Conservation (phyloP, 2,888 invertebrate species). For the Meandrusa payeni region DNA sequence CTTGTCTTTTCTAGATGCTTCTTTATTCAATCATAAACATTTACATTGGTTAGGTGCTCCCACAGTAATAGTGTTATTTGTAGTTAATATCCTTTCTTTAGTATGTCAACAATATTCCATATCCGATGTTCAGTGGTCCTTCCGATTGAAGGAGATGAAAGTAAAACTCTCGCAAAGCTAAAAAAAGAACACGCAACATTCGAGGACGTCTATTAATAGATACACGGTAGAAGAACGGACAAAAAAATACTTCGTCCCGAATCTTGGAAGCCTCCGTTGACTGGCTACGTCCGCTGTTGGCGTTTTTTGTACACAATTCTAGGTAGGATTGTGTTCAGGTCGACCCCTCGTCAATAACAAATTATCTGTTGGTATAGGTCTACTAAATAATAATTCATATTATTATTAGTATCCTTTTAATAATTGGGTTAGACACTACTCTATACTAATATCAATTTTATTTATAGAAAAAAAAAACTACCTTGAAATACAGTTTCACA, state of each 20-base stretch:
- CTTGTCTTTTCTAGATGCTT: too few relatives aligned
- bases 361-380: constrained; percentile 62
- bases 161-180: constrained; percentile 37
- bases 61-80: too few relatives aligned
- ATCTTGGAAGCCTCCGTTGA: constrained; percentile 56
- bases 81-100: too few relatives aligned
- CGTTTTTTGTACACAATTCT: constrained; percentile 49
- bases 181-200: constrained; percentile 44
- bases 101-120: constrained; percentile 1
- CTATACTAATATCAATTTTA: too few relatives aligned
- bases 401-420: too few relatives aligned
- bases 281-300: constrained; percentile 44
- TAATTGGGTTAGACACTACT: too few relatives aligned
- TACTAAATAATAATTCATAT: constrained; percentile 38
- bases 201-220: constrained; percentile 65
- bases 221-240: constrained; percentile 47
- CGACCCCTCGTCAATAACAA: constrained; percentile 41
- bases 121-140: too few relatives aligned
- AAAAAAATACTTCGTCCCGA: constrained; percentile 66
- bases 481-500: too few relatives aligned
- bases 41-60: too few relatives aligned
- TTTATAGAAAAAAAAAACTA: too few relatives aligned
- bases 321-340: constrained; percentile 41
- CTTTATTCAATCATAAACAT: too few relatives aligned
- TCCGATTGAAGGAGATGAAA: constrained; percentile 40